Conservation (phyloP, 2,888 invertebrate genomes). For the Tenthredo amoena region DNA sequence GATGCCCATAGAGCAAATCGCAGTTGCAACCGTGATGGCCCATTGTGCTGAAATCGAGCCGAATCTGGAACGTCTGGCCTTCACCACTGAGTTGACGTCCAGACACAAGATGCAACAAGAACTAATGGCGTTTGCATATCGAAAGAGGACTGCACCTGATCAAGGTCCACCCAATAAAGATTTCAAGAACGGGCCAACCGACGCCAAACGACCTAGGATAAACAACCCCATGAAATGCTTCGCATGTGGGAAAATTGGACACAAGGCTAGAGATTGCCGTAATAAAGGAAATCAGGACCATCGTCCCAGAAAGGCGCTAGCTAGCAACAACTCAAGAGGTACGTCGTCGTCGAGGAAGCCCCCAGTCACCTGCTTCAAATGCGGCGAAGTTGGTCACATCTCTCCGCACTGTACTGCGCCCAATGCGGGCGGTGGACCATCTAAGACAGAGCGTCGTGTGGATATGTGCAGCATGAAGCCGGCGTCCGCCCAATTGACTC, state of each 20-base stretch:
- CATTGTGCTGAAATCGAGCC: background rate
- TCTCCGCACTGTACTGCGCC: background rate
- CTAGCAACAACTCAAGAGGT: no score
- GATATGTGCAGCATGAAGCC: background rate
- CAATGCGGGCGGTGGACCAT: background rate
- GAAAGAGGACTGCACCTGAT: background rate
- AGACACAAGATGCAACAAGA: background rate
- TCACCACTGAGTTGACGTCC: background rate
- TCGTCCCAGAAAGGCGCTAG: conserved; percentile 19
- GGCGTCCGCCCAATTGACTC: background rate
- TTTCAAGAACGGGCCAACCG: background rate
- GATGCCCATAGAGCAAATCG: background rate
- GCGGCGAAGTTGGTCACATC: conserved; percentile 23
- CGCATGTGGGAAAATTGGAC: background rate
- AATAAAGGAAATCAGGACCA: no score
- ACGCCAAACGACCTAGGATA: background rate
- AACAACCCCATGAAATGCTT: background rate
- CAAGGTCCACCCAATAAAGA: no score
- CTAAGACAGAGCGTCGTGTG: background rate
- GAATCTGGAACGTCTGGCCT: background rate
- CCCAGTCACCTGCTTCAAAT: conserved; percentile 3
- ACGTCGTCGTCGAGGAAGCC: background rate
- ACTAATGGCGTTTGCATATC: background rate
- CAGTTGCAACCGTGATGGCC: background rate
- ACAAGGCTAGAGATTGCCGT: background rate